phyloP scores from a whole-genome alignment of 2,797 vertebrate genomes.

The Diplodus sargus region DNA sequence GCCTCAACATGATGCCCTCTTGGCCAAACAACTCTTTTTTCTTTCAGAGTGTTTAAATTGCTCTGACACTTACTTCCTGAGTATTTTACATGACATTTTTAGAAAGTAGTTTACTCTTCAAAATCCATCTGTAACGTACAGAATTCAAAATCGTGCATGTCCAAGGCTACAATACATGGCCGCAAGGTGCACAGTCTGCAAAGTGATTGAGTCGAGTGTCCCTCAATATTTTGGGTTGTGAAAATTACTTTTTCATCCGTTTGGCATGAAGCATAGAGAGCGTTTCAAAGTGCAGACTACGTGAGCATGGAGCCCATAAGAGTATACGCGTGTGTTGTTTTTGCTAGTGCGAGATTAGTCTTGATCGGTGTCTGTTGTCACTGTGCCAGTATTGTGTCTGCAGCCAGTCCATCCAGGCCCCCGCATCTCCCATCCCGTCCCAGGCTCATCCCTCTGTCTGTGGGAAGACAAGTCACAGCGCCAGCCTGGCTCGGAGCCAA shows the following conservation, averaged over 20 bases:
- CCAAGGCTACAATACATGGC: background rate
- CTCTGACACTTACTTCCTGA: background rate
- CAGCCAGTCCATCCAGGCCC: conserved; percentile 73
- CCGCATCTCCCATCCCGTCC: conserved; percentile 74
- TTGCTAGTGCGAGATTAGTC: conserved; percentile 72
- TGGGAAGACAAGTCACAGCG: conserved; percentile 79
- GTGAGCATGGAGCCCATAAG: conserved; percentile 2
- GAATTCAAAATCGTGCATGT: background rate
- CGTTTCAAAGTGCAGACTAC: background rate
- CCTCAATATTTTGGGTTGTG: background rate
- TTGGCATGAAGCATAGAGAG: background rate
- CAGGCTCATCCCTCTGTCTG: conserved; percentile 82
- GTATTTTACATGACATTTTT: background rate
- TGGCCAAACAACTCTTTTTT: background rate
- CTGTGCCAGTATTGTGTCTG: conserved; percentile 88
- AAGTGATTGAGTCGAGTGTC: background rate
- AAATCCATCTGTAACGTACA: background rate
- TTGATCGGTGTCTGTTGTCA: conserved; percentile 78
- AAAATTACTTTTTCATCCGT: background rate
- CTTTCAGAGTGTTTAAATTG: background rate
- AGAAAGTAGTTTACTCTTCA: background rate
- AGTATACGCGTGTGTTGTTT: conserved; percentile 21
- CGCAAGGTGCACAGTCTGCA: background rate
- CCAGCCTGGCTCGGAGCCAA: conserved; percentile 78
- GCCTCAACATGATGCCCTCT: conserved; percentile 2